phyloP scores from a whole-genome alignment of 1,140 invertebrate species.

The Drosophila novamexicana region DNA sequence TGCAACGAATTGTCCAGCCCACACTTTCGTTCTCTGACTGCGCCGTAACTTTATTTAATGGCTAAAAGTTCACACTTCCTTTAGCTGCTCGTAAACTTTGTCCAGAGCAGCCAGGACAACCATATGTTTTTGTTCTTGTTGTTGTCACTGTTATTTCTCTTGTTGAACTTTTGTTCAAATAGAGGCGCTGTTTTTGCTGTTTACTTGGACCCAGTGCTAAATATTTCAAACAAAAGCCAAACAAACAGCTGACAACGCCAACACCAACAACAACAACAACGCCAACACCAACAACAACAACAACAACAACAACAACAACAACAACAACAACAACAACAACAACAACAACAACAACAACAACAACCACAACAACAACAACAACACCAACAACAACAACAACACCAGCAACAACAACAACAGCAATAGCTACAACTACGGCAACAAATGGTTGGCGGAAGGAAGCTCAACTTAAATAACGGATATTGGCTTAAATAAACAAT shows the following conservation, averaged over 20 bases:
- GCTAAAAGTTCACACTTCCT: slow-evolving; percentile 75
- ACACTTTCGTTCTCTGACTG: not conserved
- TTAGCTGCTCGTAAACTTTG: slow-evolving; percentile 61
- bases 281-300: slow-evolving; percentile 15
- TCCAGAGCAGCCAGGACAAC: slow-evolving; percentile 34
- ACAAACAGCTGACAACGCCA: slow-evolving; percentile 69
- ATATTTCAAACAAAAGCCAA: slow-evolving; percentile 79
- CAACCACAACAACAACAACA: slow-evolving; percentile 23
- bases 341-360: slow-evolving; percentile 23
- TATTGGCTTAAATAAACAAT: slow-evolving; percentile 83
- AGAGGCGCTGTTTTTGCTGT: slow-evolving; percentile 60
- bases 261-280: too few relatives aligned
- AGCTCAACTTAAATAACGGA: slow-evolving; percentile 81
- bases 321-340: not conserved
- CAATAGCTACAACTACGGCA: slow-evolving; percentile 24
- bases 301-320: slow-evolving; percentile 29
- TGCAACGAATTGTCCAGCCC: slow-evolving; percentile 16
- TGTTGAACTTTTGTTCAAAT: slow-evolving; percentile 73
- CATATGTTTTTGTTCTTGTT: slow-evolving; percentile 41
- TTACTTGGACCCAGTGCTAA: slow-evolving; percentile 63
- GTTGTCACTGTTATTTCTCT: slow-evolving; percentile 45
- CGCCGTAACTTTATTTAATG: slow-evolving; percentile 61
- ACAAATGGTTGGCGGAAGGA: slow-evolving; percentile 74
- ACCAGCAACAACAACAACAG: slow-evolving; percentile 28
- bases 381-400: not conserved